Percentiles rank a stretch among this genome's conserved stretches.
These are phyloP conservation scores for Ctenopoma kingsleyae DNA, from an alignment of 2,797 vertebrate genomes.

Conservation along the genomic window DNA sequence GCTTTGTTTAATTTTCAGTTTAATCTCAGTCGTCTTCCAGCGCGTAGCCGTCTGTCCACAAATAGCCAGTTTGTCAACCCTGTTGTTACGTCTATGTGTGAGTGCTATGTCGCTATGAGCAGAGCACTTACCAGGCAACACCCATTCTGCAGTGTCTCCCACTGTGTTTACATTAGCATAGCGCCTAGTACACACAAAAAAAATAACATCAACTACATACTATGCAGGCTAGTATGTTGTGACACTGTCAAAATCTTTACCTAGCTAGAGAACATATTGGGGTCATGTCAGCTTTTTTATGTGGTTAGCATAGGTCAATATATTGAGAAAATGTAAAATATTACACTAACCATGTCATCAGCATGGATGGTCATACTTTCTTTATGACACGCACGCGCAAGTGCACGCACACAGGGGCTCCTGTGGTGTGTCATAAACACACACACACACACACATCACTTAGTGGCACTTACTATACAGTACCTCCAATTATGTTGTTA, in stretches of 20 bases:
- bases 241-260: slow-evolving; percentile 58
- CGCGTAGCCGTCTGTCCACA: slow-evolving; percentile 80
- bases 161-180: slow-evolving; percentile 41
- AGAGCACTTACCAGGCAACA: slow-evolving; percentile 49
- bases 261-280: slow-evolving; percentile 55
- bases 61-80: slow-evolving; percentile 60
- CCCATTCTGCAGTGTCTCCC: slow-evolving; percentile 37
- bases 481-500: slow-evolving; percentile 53
- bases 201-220: slow-evolving; percentile 49
- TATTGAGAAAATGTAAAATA: slow-evolving; percentile 62
- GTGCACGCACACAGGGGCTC: slow-evolving; percentile 41
- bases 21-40: slow-evolving; percentile 89
- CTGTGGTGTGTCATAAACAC: slow-evolving; percentile 49
- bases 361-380: slow-evolving; percentile 48
- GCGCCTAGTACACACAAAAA: slow-evolving; percentile 61
- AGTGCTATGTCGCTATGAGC: slow-evolving; percentile 65
- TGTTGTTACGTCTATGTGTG: slow-evolving; percentile 45
- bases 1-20: slow-evolving; percentile 59
- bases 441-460: slow-evolving; percentile 39
- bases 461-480: slow-evolving; percentile 76
- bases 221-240: slow-evolving; percentile 76
- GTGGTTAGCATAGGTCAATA: slow-evolving; percentile 68
- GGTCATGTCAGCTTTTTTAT: slow-evolving; percentile 60
- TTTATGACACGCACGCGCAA: slow-evolving; percentile 19
- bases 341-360: slow-evolving; percentile 56